Conservation (phyloP, 2,797 vertebrate species). For the Tolypeutes matacus region DNA sequence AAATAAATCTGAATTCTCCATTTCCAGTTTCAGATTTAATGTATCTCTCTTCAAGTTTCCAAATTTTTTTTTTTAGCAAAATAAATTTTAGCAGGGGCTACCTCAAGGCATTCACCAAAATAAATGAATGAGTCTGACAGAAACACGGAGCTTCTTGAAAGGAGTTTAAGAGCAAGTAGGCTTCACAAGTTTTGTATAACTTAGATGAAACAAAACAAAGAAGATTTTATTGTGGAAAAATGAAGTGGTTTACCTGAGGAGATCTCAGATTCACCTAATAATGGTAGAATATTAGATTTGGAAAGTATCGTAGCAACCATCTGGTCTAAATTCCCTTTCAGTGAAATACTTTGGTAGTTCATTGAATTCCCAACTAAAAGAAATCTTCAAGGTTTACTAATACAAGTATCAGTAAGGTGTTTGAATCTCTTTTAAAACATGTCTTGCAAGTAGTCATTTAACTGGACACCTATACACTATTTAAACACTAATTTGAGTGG, state of each 20-base stretch:
- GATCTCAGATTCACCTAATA: conserved; percentile 18
- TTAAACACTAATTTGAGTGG: neutral
- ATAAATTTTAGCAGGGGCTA: neutral
- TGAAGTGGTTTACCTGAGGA: conserved; percentile 8
- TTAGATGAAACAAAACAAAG: conserved; percentile 54
- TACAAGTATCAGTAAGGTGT: neutral
- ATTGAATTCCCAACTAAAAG: neutral
- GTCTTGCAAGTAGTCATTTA: neutral
- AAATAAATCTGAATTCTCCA: neutral
- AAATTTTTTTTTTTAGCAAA: neutral
- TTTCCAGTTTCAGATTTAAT: neutral
- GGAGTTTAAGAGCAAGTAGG: conserved; percentile 7
- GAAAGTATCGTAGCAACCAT: neutral
- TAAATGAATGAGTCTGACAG: neutral
- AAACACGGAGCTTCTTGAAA: neutral
- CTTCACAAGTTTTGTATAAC: neutral
- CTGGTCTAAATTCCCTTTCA: conserved; percentile 8
- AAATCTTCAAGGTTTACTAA: neutral
- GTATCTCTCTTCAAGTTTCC: neutral
- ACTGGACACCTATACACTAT: neutral
- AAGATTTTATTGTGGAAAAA: neutral
- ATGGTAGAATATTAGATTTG: conserved; percentile 10
- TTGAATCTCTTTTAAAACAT: neutral
- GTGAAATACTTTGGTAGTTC: conserved; percentile 5
- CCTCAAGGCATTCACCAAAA: neutral